Percentiles rank a stretch among this genome's conserved stretches.
phyloP scores from a whole-genome alignment of 2,113 vertebrate species.

The Globicephala melas region DNA sequence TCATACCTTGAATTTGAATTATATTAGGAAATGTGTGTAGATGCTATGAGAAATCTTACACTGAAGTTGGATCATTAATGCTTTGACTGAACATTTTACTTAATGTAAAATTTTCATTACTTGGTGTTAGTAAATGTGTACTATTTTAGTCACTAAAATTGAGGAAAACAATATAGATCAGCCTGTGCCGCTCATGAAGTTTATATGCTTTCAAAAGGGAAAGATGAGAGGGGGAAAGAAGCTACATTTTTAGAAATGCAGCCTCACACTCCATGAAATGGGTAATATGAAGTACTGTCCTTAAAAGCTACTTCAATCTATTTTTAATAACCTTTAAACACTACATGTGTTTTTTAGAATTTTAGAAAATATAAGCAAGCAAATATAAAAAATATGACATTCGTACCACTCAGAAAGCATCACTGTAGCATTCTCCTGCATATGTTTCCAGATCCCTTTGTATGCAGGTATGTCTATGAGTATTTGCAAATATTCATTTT shows the following conservation, averaged over 20 bases:
- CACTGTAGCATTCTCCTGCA: neutral
- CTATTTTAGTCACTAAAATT: conserved; percentile 12
- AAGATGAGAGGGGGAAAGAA: conserved; percentile 57
- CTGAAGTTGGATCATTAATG: conserved; percentile 43
- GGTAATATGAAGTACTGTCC: conserved; percentile 68
- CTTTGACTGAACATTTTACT: conserved; percentile 45
- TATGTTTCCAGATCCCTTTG: neutral
- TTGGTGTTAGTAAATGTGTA: neutral
- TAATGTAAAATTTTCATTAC: conserved; percentile 26
- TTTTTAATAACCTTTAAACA: conserved; percentile 22
- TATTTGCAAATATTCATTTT: conserved; percentile 21
- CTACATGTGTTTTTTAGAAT: conserved; percentile 3
- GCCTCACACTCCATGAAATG: conserved; percentile 60
- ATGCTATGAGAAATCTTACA: conserved; percentile 25
- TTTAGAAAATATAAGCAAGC: neutral
- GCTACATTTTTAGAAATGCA: conserved; percentile 68
- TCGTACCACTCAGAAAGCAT: neutral
- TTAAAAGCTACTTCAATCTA: conserved; percentile 70
- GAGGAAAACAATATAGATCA: conserved; percentile 55
- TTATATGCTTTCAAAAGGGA: conserved; percentile 61
- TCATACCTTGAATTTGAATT: conserved; percentile 37
- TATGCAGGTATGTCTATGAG: neutral
- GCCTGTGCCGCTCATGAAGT: conserved; percentile 54
- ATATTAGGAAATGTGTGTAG: neutral
- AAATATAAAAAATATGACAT: neutral